phyloP scores from a whole-genome alignment of 2,113 vertebrate genomes.

The Oreochromis tanganicae region DNA sequence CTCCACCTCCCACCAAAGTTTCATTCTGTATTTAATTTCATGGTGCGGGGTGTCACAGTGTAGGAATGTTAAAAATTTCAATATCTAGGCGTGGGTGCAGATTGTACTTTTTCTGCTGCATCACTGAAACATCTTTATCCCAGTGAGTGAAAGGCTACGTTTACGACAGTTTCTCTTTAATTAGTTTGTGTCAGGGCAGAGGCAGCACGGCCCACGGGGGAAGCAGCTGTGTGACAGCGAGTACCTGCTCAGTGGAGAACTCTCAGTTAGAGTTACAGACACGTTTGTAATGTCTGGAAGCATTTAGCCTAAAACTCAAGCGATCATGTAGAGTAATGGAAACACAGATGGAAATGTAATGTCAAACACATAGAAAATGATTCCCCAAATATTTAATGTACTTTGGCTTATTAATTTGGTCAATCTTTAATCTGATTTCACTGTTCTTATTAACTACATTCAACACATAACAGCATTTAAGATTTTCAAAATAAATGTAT shows the following conservation, averaged over 20 bases:
- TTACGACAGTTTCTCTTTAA: background rate
- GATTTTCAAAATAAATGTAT: background rate
- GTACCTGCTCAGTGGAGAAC: background rate
- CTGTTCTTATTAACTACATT: background rate
- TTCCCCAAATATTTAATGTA: background rate
- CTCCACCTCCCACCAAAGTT: background rate
- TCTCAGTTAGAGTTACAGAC: background rate
- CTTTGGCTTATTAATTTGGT: background rate
- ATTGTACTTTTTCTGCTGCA: background rate
- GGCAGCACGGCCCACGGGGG: background rate
- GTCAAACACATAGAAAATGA: background rate
- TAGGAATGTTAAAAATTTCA: too few relatives aligned
- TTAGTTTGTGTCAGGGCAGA: background rate
- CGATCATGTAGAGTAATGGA: background rate
- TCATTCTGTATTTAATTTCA: background rate
- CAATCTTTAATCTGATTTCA: background rate
- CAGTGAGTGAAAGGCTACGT: background rate
- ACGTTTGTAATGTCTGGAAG: background rate
- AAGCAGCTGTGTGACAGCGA: background rate
- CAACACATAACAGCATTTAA: background rate
- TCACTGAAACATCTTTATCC: background rate
- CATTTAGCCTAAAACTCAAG: background rate
- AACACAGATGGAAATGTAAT: too few relatives aligned
- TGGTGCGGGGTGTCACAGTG: background rate
- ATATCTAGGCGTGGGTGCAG: background rate